Evolutionary conservation across 2,797 vertebrate species (phyloP).

Genomic region (Coranthus polyacanthus): DNA sequence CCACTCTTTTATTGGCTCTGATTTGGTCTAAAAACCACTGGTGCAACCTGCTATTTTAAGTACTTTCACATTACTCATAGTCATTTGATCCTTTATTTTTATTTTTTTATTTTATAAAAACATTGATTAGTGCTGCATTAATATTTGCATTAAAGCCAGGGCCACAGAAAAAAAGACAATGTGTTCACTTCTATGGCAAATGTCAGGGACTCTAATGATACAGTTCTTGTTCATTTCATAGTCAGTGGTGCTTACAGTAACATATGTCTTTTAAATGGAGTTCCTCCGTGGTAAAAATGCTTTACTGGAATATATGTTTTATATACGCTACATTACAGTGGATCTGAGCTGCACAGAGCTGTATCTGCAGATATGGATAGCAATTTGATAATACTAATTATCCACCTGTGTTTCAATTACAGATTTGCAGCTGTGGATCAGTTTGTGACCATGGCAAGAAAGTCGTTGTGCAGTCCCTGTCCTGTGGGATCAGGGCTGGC

Average conservation of each 20-base stretch:
- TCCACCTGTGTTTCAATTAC: conserved; percentile 9
- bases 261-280: conserved; percentile 9
- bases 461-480: conserved; percentile 7
- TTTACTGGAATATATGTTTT: background rate
- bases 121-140: background rate
- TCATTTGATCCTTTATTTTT: conserved; percentile 4
- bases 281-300: background rate
- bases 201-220: conserved; percentile 12
- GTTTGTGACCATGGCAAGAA: conserved; percentile 12
- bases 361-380: conserved; percentile 6
- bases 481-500: conserved; percentile 16
- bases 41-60: background rate
- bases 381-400: conserved; percentile 8
- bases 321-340: background rate
- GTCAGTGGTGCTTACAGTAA: conserved; percentile 1
- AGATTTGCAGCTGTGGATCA: conserved; percentile 10
- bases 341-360: background rate
- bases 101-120: too few relatives aligned
- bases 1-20: background rate
- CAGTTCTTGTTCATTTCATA: background rate
- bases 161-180: background rate
- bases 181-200: background rate
- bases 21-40: background rate
- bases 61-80: background rate
- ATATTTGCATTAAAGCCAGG: background rate